Conservation (phyloP, 1,140 invertebrate genomes). For the Scaptodrosophila lebanonensis region DNA sequence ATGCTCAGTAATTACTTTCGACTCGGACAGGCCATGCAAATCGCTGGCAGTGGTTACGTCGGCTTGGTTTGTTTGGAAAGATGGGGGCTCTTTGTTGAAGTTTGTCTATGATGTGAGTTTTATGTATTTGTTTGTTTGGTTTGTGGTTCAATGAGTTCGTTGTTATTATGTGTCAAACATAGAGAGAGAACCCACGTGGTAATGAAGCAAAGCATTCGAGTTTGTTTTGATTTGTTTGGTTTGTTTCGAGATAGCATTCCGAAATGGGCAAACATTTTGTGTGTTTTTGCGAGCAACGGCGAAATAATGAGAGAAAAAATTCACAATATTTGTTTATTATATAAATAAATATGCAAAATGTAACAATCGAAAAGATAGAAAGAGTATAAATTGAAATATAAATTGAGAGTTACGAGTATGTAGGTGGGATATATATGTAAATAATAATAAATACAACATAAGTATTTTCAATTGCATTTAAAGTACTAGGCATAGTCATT, state of each 20-base stretch:
- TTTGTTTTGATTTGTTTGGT: conserved; percentile 10
- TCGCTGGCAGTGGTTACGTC: conserved; percentile 62
- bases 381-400: conserved; percentile 22
- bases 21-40: conserved; percentile 73
- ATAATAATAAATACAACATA: conserved; percentile 4
- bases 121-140: conserved; percentile 9
- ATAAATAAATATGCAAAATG: conserved; percentile 15
- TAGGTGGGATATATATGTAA: conserved; percentile 6
- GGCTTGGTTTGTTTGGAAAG: conserved; percentile 56
- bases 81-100: conserved; percentile 45
- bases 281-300: conserved; percentile 54
- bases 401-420: conserved; percentile 25
- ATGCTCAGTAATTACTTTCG: conserved; percentile 76
- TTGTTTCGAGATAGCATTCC: neutral
- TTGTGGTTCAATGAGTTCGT: no score
- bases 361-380: conserved; percentile 32
- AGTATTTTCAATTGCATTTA: neutral
- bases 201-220: conserved; percentile 57
- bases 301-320: conserved; percentile 70
- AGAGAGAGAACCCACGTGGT: conserved; percentile 20
- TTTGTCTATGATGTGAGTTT: conserved; percentile 6
- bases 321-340: conserved; percentile 69
- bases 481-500: neutral
- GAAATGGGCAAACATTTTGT: conserved; percentile 27
- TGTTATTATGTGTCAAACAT: neutral